Conservation (phyloP, 1,140 invertebrate species). For the Lasioglossum albipes region DNA sequence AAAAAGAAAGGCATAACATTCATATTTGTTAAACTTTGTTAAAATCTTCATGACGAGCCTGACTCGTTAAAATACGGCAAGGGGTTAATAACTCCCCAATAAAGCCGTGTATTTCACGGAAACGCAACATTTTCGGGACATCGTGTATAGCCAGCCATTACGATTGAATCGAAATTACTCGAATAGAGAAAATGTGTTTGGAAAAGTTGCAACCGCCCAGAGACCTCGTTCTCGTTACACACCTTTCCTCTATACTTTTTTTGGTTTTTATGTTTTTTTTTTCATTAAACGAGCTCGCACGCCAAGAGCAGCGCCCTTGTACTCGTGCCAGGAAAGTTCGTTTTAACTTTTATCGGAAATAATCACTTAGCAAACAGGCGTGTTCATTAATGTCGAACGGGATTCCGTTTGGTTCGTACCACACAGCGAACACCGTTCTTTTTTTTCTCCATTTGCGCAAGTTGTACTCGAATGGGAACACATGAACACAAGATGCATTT, state of each 20-base stretch:
- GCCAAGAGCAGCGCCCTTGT: background rate
- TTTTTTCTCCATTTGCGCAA: background rate
- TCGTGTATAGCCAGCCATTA: background rate
- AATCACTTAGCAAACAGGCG: conserved; percentile 20
- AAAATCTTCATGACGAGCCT: too few relatives aligned
- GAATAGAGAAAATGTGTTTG: conserved; percentile 1
- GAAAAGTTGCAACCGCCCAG: conserved; percentile 14
- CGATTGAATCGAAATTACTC: conserved; percentile 11
- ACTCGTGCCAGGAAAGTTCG: conserved; percentile 14
- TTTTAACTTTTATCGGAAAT: conserved; percentile 40
- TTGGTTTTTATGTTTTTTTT: background rate
- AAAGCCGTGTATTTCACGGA: too few relatives aligned
- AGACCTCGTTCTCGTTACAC: background rate
- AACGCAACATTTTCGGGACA: too few relatives aligned
- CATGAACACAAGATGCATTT: too few relatives aligned
- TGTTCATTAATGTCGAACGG: conserved; percentile 23
- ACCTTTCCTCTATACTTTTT: too few relatives aligned
- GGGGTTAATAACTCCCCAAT: too few relatives aligned
- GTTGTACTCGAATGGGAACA: background rate
- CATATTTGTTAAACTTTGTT: too few relatives aligned
- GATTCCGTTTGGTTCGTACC: background rate
- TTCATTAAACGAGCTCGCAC: conserved; percentile 31
- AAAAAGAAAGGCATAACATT: too few relatives aligned
- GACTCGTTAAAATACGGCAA: too few relatives aligned
- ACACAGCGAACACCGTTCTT: background rate